Base-by-base conservation (phyloP, 2,797 vertebrate species). In the Aselliscus stoliczkanus region DNA sequence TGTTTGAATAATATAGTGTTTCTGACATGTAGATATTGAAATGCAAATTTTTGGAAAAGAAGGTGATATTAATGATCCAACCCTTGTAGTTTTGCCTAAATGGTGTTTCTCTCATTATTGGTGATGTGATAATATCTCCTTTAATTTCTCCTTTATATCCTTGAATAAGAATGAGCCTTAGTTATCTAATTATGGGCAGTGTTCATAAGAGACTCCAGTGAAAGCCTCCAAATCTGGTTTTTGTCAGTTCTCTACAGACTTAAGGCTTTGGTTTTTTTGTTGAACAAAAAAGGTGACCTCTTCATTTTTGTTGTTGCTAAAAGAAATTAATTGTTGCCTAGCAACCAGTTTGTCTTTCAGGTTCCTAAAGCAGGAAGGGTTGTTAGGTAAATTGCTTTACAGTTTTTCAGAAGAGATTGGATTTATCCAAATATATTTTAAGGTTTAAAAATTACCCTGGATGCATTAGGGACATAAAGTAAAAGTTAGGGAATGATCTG, bases 311-410 rank as follows among this genome's bases (percentile, higher is more conserved):
- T 90, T 94, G 50, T 87, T 90, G 29, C 52, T 90, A 52, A 39
- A 93, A 93, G 47, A 92, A 97, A 97, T 94, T 93, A 88, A 75
- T 90, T 84, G 95, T 96, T 97, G 87, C 95, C 64, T 96, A 88
- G 96, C 81, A 90, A 97, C 84, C 56, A 85, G 42, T 90, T 96
- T 96, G 87, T 76, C 67, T 58, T 96, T 84, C 92, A 82, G 69
- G 23, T 70, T 95, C 34, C 75, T 62, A 88, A 88, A 90, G 60
- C 95, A 90, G 73, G 54, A 94, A 62, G 27, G 17, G 37, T 96
- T 94, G 67, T 72, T 93, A 94, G 58, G 56, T 95, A 94, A 93
- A 83, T 94, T 2, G 50, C 91, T 44, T 47, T 79, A 62, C 77
- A 50, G 31, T 88, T 95, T 80, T 91, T 60, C n/a, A 76, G 75